Conservation (phyloP, 1,140 invertebrate species). For the Brachionus rubens region DNA sequence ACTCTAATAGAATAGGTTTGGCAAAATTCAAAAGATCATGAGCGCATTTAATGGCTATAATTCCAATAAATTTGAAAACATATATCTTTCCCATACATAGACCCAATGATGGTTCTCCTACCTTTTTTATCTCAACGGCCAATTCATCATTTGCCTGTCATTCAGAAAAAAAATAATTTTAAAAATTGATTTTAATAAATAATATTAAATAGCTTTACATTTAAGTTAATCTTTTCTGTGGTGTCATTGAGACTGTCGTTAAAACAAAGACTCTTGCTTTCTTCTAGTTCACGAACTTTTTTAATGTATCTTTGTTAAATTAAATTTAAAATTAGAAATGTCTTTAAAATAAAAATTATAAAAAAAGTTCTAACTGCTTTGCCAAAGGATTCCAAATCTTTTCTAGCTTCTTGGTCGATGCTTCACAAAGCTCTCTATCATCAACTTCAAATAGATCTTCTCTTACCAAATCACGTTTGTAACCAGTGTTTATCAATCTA, state of each 20-base stretch:
- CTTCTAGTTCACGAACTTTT: not conserved
- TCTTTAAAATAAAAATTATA: not conserved
- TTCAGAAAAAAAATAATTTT: not conserved
- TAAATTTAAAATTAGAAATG: not conserved
- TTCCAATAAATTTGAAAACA: constrained; percentile 32
- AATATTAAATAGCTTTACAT: not conserved
- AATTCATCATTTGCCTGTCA: not conserved
- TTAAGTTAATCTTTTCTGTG: not conserved
- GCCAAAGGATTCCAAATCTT: constrained; percentile 32
- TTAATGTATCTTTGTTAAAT: constrained; percentile 16
- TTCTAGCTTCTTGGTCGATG: not conserved
- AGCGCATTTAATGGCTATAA: constrained; percentile 34
- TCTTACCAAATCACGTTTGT: constrained; percentile 15
- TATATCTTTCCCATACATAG: constrained; percentile 6
- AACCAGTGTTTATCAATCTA: constrained; percentile 42
- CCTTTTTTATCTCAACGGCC: not conserved
- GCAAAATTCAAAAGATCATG: constrained; percentile 46
- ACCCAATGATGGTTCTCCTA: constrained; percentile 9
- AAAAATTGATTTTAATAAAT: not conserved
- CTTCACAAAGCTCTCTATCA: constrained; percentile 28
- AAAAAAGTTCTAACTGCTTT: not conserved
- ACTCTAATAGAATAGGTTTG: constrained; percentile 27
- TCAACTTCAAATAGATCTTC: constrained; percentile 40
- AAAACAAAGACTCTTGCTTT: not conserved
- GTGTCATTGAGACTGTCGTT: not conserved